Conservation (phyloP, 2,113 vertebrate genomes). For the Ictalurus furcatus region DNA sequence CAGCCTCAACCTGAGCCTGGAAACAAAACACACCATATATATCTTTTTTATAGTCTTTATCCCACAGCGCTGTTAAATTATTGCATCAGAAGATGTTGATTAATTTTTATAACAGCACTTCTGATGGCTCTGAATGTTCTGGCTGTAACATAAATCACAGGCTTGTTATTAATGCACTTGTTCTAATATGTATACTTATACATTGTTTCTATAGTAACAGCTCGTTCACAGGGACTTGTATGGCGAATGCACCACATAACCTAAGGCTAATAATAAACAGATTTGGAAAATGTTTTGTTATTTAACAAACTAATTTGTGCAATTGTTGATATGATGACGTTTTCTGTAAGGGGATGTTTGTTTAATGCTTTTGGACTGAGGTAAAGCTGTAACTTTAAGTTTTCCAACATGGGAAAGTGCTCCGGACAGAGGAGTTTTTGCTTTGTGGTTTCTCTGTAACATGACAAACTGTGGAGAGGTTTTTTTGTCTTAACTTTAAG, state of each 20-base stretch:
- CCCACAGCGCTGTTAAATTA: neutral
- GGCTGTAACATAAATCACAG: neutral
- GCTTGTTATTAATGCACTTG: neutral
- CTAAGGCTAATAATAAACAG: neutral
- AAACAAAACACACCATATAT: constrained; percentile 45
- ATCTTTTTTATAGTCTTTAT: neutral
- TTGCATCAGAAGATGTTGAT: neutral
- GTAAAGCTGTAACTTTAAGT: too few species aligned
- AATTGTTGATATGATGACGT: too few species aligned
- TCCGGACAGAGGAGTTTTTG: too few species aligned
- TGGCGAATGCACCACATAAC: neutral
- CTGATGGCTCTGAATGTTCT: neutral
- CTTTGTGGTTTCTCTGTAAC: too few species aligned
- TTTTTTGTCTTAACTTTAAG: neutral
- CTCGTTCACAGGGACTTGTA: neutral
- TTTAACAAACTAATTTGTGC: too few species aligned
- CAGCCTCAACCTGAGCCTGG: constrained; percentile 86
- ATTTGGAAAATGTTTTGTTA: neutral
- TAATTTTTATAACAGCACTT: neutral
- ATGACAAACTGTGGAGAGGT: too few species aligned
- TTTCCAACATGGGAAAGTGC: too few species aligned
- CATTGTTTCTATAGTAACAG: neutral
- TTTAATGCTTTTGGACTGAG: too few species aligned
- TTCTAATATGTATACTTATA: too few species aligned
- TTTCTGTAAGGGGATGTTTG: too few species aligned